phyloP scores from a whole-genome alignment of 2,888 invertebrate genomes.

The Nymphalis urticae region DNA sequence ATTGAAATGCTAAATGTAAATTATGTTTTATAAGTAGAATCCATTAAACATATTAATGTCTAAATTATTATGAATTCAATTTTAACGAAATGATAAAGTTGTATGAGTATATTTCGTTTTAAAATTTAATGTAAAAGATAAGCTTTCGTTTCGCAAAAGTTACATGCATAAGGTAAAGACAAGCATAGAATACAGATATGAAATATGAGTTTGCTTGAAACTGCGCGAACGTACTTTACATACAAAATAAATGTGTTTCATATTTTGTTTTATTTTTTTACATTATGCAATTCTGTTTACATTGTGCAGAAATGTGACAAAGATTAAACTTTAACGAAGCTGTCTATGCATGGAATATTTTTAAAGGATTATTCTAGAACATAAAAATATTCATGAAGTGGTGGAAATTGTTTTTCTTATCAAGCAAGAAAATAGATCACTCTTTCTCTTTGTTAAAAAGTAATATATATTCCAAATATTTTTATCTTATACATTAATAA shows the following conservation, averaged over 20 bases:
- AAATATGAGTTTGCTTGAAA: constrained; percentile 1
- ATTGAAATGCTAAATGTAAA: no score
- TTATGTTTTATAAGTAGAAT: no score
- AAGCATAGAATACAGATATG: constrained; percentile 1
- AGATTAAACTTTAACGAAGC: no score
- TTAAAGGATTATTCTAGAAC: no score
- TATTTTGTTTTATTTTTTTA: not conserved
- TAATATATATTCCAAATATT: no score
- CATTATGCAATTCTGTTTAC: not conserved
- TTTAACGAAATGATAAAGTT: not conserved
- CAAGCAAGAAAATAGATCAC: no score
- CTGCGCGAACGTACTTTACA: not conserved
- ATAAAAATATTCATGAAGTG: no score
- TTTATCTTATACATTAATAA: no score
- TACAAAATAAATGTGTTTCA: not conserved
- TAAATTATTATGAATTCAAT: not conserved
- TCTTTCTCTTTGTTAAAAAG: no score
- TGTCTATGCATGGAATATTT: no score
- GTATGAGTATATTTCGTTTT: not conserved
- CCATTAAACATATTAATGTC: not conserved
- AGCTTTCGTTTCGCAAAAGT: constrained; percentile 3
- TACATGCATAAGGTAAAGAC: not conserved
- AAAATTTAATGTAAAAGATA: not conserved
- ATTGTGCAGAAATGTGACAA: not conserved
- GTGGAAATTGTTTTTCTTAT: no score